phyloP scores from a whole-genome alignment of 2,888 invertebrate genomes.

The Caenorhabditis doughertyi region DNA sequence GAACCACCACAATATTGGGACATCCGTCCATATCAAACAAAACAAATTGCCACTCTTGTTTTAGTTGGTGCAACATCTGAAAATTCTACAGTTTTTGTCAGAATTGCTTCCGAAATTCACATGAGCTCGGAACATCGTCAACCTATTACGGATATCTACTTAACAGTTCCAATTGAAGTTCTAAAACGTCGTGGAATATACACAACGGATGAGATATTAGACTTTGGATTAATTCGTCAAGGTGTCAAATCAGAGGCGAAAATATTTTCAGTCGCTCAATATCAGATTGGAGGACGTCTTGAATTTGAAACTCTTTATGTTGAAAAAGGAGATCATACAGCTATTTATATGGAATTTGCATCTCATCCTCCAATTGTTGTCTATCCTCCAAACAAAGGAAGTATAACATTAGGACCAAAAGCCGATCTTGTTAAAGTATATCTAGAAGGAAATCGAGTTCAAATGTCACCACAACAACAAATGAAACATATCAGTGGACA shows the following conservation, averaged over 20 bases:
- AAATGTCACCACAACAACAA: slow-evolving; percentile 41
- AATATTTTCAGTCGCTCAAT: slow-evolving; percentile 85
- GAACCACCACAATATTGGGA: slow-evolving; percentile 91
- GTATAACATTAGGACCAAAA: slow-evolving; percentile 57
- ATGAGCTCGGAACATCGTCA: background rate
- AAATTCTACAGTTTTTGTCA: slow-evolving; percentile 77
- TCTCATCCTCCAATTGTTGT: slow-evolving; percentile 79
- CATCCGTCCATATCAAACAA: slow-evolving; percentile 68
- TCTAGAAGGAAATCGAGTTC: slow-evolving; percentile 70
- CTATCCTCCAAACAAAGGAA: slow-evolving; percentile 54
- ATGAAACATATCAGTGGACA: slow-evolving; percentile 82
- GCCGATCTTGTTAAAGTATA: slow-evolving; percentile 77
- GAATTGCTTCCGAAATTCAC: slow-evolving; percentile 63
- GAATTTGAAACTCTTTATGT: slow-evolving; percentile 81
- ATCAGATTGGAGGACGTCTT: slow-evolving; percentile 87
- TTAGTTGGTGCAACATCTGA: slow-evolving; percentile 65
- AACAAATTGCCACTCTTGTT: slow-evolving; percentile 61
- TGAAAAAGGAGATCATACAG: slow-evolving; percentile 71
- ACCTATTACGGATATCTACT: slow-evolving; percentile 46
- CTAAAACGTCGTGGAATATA: slow-evolving; percentile 87
- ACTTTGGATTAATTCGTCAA: slow-evolving; percentile 88
- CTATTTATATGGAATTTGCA: slow-evolving; percentile 80
- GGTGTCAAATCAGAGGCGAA: slow-evolving; percentile 87
- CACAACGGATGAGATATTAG: slow-evolving; percentile 89
- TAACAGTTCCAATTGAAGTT: slow-evolving; percentile 72